Evolutionary conservation across 2,888 invertebrate species (phyloP), one percentile per base, ranked within the genome.

Genomic region (Euphydryas editha): DNA sequence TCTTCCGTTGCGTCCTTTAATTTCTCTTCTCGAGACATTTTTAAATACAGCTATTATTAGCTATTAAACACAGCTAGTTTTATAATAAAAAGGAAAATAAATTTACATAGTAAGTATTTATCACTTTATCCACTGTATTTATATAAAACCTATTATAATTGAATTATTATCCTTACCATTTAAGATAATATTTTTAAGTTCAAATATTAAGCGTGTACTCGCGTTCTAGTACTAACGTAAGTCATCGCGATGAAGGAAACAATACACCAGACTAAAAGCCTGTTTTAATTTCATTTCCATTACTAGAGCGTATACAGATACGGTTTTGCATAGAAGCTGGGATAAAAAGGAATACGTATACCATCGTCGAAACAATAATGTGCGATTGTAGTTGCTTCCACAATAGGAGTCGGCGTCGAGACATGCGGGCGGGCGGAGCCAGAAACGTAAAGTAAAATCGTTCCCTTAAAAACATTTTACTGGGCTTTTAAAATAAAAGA

Each of bases 381-480:
- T 83, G 79, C 86, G 88, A 89, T 90, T 90, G 91, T 89, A 87
- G 89, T 86, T 86, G 85, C 83, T 85, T 79, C 82, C 81, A 91
- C 90, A 92, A 92, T 90, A 78, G 84, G 75, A 80, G 78, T 75
- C 76, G 77, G 74, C 74, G 82, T 69, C 70, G 85, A 87, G 85
- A 86, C 83, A 86, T 86, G 88, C 87, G 86, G 86, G 86, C 74
- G 75, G 77, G 79, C 79, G 76, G 77, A 75, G 82, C 30, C 30
- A 17, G 54, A 10, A 30, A 82, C 83, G 88, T 81, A 86, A 87
- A 88, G 90, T 87, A 87, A 88, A 90, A 91, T 89, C 90, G 89
- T 88, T 89, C 88, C 92, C 89, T 91, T 90, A 90, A 91, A 90
- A 91, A 91, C 89, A 90, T 90, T 92, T 88, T 85, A 85, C 87